Evolutionary conservation across 2,888 invertebrate species (phyloP).

Genomic region (Syrphus vitripennis): DNA sequence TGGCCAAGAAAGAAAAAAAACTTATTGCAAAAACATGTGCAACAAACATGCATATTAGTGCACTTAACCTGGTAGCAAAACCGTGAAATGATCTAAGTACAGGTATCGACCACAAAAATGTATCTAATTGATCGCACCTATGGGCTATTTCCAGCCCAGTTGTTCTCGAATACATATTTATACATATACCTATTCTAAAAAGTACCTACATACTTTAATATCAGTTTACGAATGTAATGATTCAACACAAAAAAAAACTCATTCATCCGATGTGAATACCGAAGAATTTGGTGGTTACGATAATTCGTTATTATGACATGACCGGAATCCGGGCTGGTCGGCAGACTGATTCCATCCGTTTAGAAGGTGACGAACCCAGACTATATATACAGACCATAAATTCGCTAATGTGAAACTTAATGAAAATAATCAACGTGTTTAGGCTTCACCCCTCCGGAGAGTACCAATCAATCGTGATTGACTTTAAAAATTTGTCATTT

Average conservation of each 20-base stretch:
- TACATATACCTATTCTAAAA: background rate
- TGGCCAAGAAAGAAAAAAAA: background rate
- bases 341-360: background rate
- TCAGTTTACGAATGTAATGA: constrained; percentile 1
- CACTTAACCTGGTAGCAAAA: constrained; percentile 35
- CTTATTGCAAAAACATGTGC: background rate
- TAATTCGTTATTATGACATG: constrained; percentile 14
- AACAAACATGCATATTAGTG: constrained; percentile 3
- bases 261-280: constrained; percentile 34
- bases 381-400: background rate
- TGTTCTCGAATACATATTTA: constrained; percentile 23
- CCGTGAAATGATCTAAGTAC: constrained; percentile 41
- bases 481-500: constrained; percentile 59
- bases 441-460: constrained; percentile 25
- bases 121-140: constrained; percentile 22
- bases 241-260: constrained; percentile 22
- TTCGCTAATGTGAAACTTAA: constrained; percentile 28
- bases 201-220: background rate
- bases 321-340: background rate
- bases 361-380: constrained; percentile 38
- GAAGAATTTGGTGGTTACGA: constrained; percentile 52
- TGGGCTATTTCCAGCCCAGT: background rate
- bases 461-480: constrained; percentile 53
- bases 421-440: constrained; percentile 33
- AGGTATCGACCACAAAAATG: constrained; percentile 42